Percentiles rank a stretch among this genome's conserved stretches.
These are phyloP conservation scores for Elachura formosa DNA, from an alignment of 2,113 vertebrate species.

Conservation along the genomic window DNA sequence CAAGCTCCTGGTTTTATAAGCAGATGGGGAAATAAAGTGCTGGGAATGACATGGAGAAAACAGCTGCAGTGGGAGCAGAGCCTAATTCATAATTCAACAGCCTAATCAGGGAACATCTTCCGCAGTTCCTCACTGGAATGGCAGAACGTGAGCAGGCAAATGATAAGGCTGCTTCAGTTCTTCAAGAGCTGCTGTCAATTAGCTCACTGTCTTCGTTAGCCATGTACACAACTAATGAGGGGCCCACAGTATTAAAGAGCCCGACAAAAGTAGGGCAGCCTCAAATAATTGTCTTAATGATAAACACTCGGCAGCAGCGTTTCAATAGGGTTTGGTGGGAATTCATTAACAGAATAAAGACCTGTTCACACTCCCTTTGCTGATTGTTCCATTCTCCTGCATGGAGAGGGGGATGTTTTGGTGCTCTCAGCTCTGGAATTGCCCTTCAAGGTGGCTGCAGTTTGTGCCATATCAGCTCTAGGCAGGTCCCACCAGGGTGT, in stretches of 20 bases:
- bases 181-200: conserved; percentile 61
- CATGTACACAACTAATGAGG: conserved; percentile 32
- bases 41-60: conserved; percentile 75
- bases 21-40: conserved; percentile 80
- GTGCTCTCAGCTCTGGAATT: neutral
- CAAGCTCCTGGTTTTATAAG: conserved; percentile 76
- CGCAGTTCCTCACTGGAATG: conserved; percentile 61
- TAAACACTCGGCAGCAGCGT: conserved; percentile 8
- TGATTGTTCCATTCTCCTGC: neutral
- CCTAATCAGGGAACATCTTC: conserved; percentile 81
- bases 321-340: neutral
- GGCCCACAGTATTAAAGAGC: conserved; percentile 10
- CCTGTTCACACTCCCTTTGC: neutral
- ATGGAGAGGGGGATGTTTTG: neutral
- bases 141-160: conserved; percentile 74
- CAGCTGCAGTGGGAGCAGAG: conserved; percentile 76
- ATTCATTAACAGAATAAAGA: conserved; percentile 23
- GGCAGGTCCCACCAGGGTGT: fast-evolving
- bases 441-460: neutral
- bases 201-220: conserved; percentile 13
- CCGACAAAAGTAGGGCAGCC: conserved; percentile 59
- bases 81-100: conserved; percentile 82
- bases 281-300: conserved; percentile 49
- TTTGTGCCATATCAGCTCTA: neutral
- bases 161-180: conserved; percentile 58